Evolutionary conservation across 2,113 vertebrate species (phyloP).

Genomic region (Bolborhynchus lineola): DNA sequence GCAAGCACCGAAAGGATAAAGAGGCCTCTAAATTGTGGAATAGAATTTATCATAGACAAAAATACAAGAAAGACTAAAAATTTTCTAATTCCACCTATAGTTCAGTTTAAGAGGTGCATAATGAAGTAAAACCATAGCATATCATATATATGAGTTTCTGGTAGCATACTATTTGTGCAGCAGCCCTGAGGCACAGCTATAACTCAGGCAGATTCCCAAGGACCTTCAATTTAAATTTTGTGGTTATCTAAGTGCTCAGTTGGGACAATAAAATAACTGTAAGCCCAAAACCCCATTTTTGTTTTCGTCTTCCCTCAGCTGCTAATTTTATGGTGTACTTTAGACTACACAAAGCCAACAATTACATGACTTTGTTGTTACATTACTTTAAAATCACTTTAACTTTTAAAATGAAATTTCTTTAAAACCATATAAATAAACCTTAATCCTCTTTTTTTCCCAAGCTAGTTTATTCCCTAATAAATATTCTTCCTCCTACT

Average conservation of each 20-base stretch:
- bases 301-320: not conserved
- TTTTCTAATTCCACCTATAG: not conserved
- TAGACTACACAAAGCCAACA: not conserved
- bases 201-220: not conserved
- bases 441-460: not conserved
- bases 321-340: not conserved
- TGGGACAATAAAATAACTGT: not conserved
- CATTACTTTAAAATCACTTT: not conserved
- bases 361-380: not conserved
- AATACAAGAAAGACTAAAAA: not conserved
- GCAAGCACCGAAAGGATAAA: not conserved
- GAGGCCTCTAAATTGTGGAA: not conserved
- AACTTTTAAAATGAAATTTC: not conserved
- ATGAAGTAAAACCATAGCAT: not conserved
- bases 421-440: not conserved
- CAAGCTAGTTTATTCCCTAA: not conserved
- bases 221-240: not conserved
- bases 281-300: not conserved
- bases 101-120: not conserved
- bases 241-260: not conserved
- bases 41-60: not conserved
- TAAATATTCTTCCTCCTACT: not conserved
- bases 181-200: not conserved
- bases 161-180: not conserved
- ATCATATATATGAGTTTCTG: not conserved